Evolutionary conservation across 2,888 invertebrate species (phyloP).

Genomic region (Hylaea fasciaria): DNA sequence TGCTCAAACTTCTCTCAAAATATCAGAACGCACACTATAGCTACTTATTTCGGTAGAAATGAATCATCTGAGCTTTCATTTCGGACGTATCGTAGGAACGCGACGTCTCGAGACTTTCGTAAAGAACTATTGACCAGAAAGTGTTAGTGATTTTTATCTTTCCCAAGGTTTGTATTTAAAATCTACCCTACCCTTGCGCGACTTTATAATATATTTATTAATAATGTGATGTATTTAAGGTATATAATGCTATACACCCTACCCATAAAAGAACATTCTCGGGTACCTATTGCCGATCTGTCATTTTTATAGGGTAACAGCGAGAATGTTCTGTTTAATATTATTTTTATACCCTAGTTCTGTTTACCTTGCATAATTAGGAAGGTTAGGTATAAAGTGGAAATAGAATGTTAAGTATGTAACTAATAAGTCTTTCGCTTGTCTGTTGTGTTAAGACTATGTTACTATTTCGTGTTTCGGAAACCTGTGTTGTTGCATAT

Average conservation of each 20-base stretch:
- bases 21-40: conserved; percentile 40
- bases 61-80: conserved; percentile 61
- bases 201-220: conserved; percentile 51
- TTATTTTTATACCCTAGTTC: conserved; percentile 39
- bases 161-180: conserved; percentile 62
- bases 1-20: conserved; percentile 41
- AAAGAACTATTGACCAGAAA: conserved; percentile 72
- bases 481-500: conserved; percentile 35
- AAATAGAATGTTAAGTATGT: conserved; percentile 55
- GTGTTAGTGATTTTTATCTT: conserved; percentile 71
- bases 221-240: conserved; percentile 61
- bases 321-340: conserved; percentile 5
- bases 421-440: conserved; percentile 57
- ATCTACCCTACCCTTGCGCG: conserved; percentile 51
- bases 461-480: conserved; percentile 48
- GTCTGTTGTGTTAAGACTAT: conserved; percentile 53
- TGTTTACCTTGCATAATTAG: conserved; percentile 48
- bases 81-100: conserved; percentile 52
- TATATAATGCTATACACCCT: conserved; percentile 49
- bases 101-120: conserved; percentile 68
- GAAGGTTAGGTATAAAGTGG: conserved; percentile 47
- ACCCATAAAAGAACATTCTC: conserved; percentile 3
- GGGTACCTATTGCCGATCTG: conserved; percentile 1
- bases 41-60: conserved; percentile 22
- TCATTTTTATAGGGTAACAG: conserved; percentile 10